Conservation (phyloP, 2,113 vertebrate species). For the Bungarus multicinctus region DNA sequence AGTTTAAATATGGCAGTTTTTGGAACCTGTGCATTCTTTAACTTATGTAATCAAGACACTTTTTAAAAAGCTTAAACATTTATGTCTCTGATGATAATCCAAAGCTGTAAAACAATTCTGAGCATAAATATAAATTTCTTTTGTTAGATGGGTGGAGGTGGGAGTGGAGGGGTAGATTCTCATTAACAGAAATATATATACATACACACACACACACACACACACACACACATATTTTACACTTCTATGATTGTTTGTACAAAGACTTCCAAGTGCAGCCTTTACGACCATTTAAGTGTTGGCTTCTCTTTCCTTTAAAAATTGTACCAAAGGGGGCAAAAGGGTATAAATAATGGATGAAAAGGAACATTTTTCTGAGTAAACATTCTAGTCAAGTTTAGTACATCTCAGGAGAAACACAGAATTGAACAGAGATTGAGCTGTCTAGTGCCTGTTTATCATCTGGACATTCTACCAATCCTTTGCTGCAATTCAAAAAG, state of each 20-base stretch:
- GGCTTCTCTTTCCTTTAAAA: not conserved
- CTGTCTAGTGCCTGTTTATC: not conserved
- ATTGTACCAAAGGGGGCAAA: not conserved
- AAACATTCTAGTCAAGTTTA: not conserved
- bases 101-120: not conserved
- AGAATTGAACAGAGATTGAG: not conserved
- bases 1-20: not conserved
- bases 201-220: too few species aligned
- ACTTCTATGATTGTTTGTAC: not conserved
- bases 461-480: not conserved
- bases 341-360: not conserved
- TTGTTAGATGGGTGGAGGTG: not conserved
- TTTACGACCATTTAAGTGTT: not conserved
- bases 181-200: not conserved
- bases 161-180: not conserved
- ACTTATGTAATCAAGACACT: not conserved
- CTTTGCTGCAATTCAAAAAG: not conserved
- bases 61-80: not conserved
- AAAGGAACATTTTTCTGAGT: not conserved
- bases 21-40: not conserved
- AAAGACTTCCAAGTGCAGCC: not conserved
- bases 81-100: not conserved
- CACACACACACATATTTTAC: not conserved
- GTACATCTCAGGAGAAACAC: not conserved
- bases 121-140: not conserved